These are phyloP conservation scores for Tetropium fuscum DNA, from an alignment of 2,888 invertebrate genomes.

Conservation along the genomic window DNA sequence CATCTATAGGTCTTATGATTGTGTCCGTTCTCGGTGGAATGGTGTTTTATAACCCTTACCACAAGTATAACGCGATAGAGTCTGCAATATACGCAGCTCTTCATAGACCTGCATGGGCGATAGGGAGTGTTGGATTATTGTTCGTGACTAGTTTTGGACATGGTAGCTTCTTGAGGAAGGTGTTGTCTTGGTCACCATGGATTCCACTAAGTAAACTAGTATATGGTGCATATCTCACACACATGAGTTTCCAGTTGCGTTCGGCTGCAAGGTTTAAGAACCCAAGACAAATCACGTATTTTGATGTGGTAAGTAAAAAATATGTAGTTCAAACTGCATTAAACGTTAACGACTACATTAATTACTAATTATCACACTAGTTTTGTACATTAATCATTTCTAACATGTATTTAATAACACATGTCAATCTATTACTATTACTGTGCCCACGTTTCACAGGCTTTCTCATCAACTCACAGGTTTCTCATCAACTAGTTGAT, in stretches of 20 bases:
- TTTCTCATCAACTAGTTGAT: no score
- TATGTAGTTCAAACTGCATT: not conserved
- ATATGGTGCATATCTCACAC: slow-evolving; percentile 69
- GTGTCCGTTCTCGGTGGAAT: slow-evolving; percentile 67
- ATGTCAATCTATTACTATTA: no score
- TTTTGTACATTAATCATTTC: not conserved
- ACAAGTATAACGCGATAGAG: slow-evolving; percentile 68
- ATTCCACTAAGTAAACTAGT: slow-evolving; percentile 71
- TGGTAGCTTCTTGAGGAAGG: slow-evolving; percentile 58
- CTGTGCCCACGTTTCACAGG: no score
- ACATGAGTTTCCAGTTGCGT: slow-evolving; percentile 68
- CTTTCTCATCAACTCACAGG: no score
- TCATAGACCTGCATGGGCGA: slow-evolving; percentile 71
- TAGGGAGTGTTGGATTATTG: slow-evolving; percentile 67
- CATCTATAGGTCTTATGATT: slow-evolving; percentile 66
- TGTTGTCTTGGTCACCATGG: slow-evolving; percentile 71
- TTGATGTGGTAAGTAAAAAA: slow-evolving; percentile 60
- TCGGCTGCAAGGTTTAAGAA: slow-evolving; percentile 68
- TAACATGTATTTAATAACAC: not conserved
- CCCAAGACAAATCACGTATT: slow-evolving; percentile 63
- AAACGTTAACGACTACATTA: no score
- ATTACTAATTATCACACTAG: not conserved
- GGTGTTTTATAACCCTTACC: slow-evolving; percentile 68
- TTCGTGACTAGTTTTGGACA: slow-evolving; percentile 70
- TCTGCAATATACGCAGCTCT: slow-evolving; percentile 71